Conservation (phyloP, 1,140 invertebrate species). For the Galleria mellonella region DNA sequence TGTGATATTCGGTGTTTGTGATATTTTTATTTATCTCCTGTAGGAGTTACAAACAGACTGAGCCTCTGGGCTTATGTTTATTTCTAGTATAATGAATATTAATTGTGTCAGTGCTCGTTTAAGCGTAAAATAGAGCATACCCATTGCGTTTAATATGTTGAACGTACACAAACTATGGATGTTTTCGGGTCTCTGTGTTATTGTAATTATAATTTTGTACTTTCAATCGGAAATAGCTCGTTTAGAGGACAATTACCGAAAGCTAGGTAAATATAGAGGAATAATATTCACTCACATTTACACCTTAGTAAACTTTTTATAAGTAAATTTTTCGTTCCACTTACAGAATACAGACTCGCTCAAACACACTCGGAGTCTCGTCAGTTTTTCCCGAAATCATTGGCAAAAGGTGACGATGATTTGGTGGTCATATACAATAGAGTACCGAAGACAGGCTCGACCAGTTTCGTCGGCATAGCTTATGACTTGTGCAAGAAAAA, state of each 20-base stretch:
- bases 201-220: constrained; percentile 60
- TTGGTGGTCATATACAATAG: constrained; percentile 94
- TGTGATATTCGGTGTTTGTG: background rate
- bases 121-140: constrained; percentile 24
- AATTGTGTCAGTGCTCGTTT: constrained; percentile 46
- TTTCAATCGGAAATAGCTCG: constrained; percentile 63
- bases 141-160: constrained; percentile 43
- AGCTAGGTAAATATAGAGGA: constrained; percentile 40
- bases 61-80: constrained; percentile 33
- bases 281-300: background rate
- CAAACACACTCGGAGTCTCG: constrained; percentile 46
- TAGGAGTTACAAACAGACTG: constrained; percentile 34
- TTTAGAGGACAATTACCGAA: constrained; percentile 51
- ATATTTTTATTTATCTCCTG: constrained; percentile 16
- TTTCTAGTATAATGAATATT: constrained; percentile 45
- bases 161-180: constrained; percentile 65
- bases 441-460: constrained; percentile 99
- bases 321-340: constrained; percentile 7
- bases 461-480: constrained; percentile 97
- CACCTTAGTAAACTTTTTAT: background rate
- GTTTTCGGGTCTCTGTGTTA: constrained; percentile 54
- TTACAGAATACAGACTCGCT: constrained; percentile 63
- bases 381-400: constrained; percentile 41
- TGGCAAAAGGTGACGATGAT: constrained; percentile 74
- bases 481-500: constrained; percentile 97